These are phyloP conservation scores for Anser brachyrhynchus DNA, from an alignment of 2,113 vertebrate genomes.

Conservation along the genomic window DNA sequence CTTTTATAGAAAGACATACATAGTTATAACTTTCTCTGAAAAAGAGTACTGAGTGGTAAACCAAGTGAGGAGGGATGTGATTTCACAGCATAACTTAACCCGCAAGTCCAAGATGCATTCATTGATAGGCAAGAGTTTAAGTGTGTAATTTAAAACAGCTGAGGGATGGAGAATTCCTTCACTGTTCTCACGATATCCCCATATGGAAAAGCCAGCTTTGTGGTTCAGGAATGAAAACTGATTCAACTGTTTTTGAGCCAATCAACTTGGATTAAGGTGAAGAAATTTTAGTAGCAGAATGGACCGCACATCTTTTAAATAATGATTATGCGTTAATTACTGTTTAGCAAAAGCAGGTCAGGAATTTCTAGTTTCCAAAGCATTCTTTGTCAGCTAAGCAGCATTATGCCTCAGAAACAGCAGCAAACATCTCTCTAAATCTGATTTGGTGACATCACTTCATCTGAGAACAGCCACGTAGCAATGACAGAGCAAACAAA, in stretches of 20 bases:
- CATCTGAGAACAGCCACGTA: not conserved
- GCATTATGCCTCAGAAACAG: not conserved
- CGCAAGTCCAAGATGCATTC: not conserved
- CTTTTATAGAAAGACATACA: not conserved
- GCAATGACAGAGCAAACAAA: not conserved
- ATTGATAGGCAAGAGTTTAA: not conserved
- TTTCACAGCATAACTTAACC: not conserved
- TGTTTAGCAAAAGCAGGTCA: not conserved
- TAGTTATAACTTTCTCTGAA: not conserved
- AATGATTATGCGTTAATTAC: not conserved
- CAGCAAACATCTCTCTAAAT: not conserved
- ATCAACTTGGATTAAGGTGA: not conserved
- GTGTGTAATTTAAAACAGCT: not conserved
- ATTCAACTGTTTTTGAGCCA: not conserved
- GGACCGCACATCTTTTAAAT: not conserved
- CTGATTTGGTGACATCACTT: not conserved
- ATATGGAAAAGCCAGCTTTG: not conserved
- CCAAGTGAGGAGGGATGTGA: not conserved
- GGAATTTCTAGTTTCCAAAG: not conserved
- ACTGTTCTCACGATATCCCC: not conserved
- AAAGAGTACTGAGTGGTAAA: not conserved
- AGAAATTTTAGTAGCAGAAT: not conserved
- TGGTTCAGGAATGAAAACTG: not conserved
- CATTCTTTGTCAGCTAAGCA: not conserved
- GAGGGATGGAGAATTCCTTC: not conserved